A percentile compares a stretch with the other conserved stretches of the same genome.
Evolutionary conservation across 2,888 invertebrate species (phyloP).

Genomic region (Rosalia funebris): DNA sequence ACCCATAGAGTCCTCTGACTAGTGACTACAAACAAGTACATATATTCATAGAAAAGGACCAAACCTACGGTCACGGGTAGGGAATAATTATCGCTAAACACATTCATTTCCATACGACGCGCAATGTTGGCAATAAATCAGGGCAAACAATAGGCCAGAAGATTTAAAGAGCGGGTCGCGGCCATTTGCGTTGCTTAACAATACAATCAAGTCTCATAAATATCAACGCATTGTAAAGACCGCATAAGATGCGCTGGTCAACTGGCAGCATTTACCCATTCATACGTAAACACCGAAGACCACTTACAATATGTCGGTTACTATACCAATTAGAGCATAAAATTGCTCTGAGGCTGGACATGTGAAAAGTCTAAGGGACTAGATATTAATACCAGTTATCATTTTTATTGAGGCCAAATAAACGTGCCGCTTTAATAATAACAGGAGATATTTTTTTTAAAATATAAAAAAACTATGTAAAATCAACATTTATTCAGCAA

Average conservation of each 20-base stretch:
- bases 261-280: conserved; percentile 40
- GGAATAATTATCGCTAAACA: conserved; percentile 19
- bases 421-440: neutral
- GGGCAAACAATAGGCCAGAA: conserved; percentile 40
- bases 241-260: conserved; percentile 41
- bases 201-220: conserved; percentile 53
- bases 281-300: conserved; percentile 20
- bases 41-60: conserved; percentile 15
- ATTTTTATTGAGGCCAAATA: neutral
- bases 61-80: conserved; percentile 22
- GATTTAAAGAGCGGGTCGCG: conserved; percentile 37
- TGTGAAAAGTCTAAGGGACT: conserved; percentile 5
- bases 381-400: conserved; percentile 4
- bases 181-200: conserved; percentile 50
- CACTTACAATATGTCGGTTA: conserved; percentile 25
- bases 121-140: conserved; percentile 47
- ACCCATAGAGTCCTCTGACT: no score
- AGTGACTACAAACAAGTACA: no score
- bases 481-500: neutral
- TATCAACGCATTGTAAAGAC: conserved; percentile 46
- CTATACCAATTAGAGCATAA: conserved; percentile 26
- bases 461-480: neutral
- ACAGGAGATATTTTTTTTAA: neutral
- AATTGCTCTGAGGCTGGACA: conserved; percentile 25
- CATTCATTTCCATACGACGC: conserved; percentile 17